Evolutionary conservation across 1,140 invertebrate genomes (phyloP), one percentile per base, ranked within the genome.

Genomic region (Megathymus violae): DNA sequence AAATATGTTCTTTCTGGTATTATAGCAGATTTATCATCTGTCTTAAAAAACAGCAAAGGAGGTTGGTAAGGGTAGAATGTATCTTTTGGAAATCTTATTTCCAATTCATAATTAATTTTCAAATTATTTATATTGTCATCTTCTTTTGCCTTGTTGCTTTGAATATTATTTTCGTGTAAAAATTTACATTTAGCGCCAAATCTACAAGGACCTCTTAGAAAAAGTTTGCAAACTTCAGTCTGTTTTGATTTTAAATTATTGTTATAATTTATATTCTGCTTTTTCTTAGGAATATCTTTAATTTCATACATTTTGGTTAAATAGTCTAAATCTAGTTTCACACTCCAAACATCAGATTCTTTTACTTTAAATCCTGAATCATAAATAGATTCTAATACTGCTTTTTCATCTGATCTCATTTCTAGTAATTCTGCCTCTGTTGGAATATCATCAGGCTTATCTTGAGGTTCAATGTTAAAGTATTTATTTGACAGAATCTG

Each of bases 361-460:
- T 94, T 95, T 66, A 95, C 93, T 76, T 89, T 87, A 81, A 95
- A 96, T 16, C 88, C 91, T 50, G 91, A 85, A 52, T 95, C 95
- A 80, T 95, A 96, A 63, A 96, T 96, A 34, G 95, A 95, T 81
- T 95, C 92, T 25, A 96, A 81, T 1, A 94, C 94, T 69, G 93
- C 92, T 82, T 94, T 95, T 82, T 96, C 95, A 56, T 96, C 95
- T 4, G 75, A 80, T 65, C 93, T 92, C 88, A 93, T 93, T 74
- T 95, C 93, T 13, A 93, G 54, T 31, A 95, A 72, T 69, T 95
- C 94, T 6, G 87, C 66, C 58, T 79, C 69, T 19, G 90, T 78
- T 3, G 92, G 81, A 66, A 93, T 71, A 66, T 76, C 82, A 47
- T 74, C 74, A 22, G 83, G 76, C 71, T 85, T 87, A 0, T 79